Evolutionary conservation across 53 echinoderm and acorn worm species (phyloP).

Genomic region (Henricia sp.): DNA sequence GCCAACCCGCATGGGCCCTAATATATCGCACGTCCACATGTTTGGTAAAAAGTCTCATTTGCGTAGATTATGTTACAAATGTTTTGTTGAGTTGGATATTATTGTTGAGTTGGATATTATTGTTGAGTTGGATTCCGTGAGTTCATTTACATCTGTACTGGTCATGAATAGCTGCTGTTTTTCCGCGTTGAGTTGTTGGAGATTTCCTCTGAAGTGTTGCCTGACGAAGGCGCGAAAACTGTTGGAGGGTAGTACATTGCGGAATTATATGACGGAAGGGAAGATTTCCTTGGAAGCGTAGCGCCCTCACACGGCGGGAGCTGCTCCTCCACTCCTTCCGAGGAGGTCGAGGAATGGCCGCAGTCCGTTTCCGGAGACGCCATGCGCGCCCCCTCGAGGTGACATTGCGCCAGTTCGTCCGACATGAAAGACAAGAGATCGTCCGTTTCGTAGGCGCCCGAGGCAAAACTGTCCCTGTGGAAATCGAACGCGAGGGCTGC

Average conservation of each 20-base stretch:
- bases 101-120: too few species aligned
- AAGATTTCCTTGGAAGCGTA: constrained; percentile 27
- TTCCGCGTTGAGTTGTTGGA: background rate
- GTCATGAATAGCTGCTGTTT: constrained; percentile 23
- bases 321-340: background rate
- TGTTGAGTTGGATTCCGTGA: too few species aligned
- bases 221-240: constrained; percentile 15
- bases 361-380: constrained; percentile 48
- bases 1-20: too few species aligned
- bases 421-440: constrained; percentile 53
- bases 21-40: too few species aligned
- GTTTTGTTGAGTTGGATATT: too few species aligned
- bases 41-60: too few species aligned
- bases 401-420: constrained; percentile 50
- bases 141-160: too few species aligned
- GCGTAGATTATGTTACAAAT: too few species aligned
- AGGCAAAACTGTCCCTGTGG: constrained; percentile 48
- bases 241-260: constrained; percentile 51
- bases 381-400: constrained; percentile 50
- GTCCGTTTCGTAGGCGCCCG: constrained; percentile 41
- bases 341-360: constrained; percentile 37
- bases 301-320: background rate
- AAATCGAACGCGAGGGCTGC: background rate
- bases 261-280: constrained; percentile 41
- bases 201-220: constrained; percentile 30